Percentiles rank a stretch among this genome's conserved stretches.
These are phyloP conservation scores for Rhyacichthys aspro DNA, from an alignment of 2,797 vertebrate genomes.

Conservation along the genomic window DNA sequence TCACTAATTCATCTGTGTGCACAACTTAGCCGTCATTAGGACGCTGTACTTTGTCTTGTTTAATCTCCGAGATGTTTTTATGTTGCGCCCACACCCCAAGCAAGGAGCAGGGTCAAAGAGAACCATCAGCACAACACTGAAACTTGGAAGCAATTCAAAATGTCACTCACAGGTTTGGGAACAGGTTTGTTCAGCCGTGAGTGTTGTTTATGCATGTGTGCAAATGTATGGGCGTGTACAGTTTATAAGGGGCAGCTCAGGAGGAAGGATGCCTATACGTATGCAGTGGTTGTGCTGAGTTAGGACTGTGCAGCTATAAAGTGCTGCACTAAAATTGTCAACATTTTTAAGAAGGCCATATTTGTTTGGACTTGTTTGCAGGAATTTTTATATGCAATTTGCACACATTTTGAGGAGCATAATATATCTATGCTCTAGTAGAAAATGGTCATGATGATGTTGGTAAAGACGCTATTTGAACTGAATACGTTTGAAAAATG, in stretches of 20 bases:
- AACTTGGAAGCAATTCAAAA: constrained; percentile 43
- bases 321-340: constrained; percentile 1
- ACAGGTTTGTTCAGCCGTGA: constrained; percentile 68
- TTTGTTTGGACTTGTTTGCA: background rate
- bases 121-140: constrained; percentile 1
- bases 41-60: constrained; percentile 27
- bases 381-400: background rate
- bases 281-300: constrained; percentile 21
- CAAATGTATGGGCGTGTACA: constrained; percentile 37
- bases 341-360: background rate
- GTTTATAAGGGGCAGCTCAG: constrained; percentile 3
- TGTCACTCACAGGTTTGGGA: constrained; percentile 35
- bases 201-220: constrained; percentile 19
- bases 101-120: constrained; percentile 15
- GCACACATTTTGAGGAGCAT: no score
- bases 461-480: no score
- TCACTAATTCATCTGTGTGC: constrained; percentile 22
- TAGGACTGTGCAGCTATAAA: background rate
- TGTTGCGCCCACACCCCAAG: constrained; percentile 40
- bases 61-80: background rate
- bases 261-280: background rate
- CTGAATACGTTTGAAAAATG: no score
- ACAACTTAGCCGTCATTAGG: constrained; percentile 17
- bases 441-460: no score
- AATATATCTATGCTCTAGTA: no score